Evolutionary conservation across 2,888 invertebrate species (phyloP), one percentile per base, ranked within the genome.

Genomic region (Polydrusus pterygomalis): DNA sequence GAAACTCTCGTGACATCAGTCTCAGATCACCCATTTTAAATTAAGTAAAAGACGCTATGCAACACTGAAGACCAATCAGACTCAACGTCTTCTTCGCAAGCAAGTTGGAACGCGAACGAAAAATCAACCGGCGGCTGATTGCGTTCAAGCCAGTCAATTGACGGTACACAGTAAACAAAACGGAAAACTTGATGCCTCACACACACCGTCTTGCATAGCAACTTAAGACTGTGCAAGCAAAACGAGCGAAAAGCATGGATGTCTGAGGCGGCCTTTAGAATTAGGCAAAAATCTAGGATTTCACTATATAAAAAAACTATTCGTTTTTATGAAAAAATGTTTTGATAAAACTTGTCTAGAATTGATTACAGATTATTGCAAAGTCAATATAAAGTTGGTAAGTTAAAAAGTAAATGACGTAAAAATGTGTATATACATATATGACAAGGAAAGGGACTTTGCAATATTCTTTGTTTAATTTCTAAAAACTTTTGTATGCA

Each of bases 1-100:
- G 51, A 43, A 74, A 74, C 15, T 62, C 64, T 47, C 72, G 45
- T 13, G 58, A 73, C 54, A 68, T 40, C 11, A 73, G 17, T 8
- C 74, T 56, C 62, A 74, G 17, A 58, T 74, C 74, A n/a, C 43
- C 20, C 74, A 74, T 74, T 11, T 43, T 43, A 13, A 13, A 43
- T n/a, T 11, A 43, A 43, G 6, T 43, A 13, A 11, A 43, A 43
- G 13, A 13, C 6, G 13, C 13, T 6, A n/a, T 10, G n/a, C 43
- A 43, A 43, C 6, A 43, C 43, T 43, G 10, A 43, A 11, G 13
- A 3, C 5, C 43, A 43, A 43, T 13, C 43, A 43, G 13, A 43
- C 43, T n/a, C 43, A n/a, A 6, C 43, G 43, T 43, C 43, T 43
- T 43, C 43, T 11, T 43, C 13, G 13, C 43, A 43, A 43, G 43